phyloP scores from a whole-genome alignment of 2,113 vertebrate genomes.

The Falcunculus frontatus region DNA sequence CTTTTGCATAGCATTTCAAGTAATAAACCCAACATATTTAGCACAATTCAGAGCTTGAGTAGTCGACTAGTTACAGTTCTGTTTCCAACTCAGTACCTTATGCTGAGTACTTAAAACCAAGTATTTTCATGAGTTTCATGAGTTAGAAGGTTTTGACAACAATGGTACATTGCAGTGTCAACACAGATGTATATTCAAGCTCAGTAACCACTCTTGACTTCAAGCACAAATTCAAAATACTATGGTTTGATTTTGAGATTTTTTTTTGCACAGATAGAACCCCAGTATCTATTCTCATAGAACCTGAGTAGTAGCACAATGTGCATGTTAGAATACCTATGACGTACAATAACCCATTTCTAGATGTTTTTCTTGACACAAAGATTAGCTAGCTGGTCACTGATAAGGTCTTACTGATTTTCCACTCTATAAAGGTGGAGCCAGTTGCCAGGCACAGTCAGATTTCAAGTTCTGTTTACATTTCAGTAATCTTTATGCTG shows the following conservation, averaged over 20 bases:
- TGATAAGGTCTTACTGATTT: slow-evolving; percentile 2
- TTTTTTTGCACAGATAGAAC: not conserved
- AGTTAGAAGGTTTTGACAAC: not conserved
- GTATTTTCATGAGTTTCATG: accelerated
- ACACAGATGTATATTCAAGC: accelerated
- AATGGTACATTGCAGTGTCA: not conserved
- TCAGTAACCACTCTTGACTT: not conserved
- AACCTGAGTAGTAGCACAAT: accelerated
- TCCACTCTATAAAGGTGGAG: slow-evolving; percentile 24
- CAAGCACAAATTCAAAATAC: not conserved
- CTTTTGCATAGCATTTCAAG: not conserved
- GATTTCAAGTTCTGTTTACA: not conserved
- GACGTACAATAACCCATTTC: not conserved
- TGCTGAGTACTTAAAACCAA: not conserved
- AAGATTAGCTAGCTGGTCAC: not conserved
- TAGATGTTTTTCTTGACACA: not conserved
- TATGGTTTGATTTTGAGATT: not conserved
- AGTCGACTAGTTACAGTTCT: not conserved
- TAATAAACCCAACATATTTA: not conserved
- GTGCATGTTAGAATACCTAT: not conserved
- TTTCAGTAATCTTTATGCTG: slow-evolving; percentile 12
- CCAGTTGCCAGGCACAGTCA: slow-evolving; percentile 5
- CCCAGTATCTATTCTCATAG: not conserved
- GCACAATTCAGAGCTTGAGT: not conserved
- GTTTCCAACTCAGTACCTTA: not conserved